Conservation (phyloP, 1,140 invertebrate species). For the Ctenoplectra terminalis region DNA sequence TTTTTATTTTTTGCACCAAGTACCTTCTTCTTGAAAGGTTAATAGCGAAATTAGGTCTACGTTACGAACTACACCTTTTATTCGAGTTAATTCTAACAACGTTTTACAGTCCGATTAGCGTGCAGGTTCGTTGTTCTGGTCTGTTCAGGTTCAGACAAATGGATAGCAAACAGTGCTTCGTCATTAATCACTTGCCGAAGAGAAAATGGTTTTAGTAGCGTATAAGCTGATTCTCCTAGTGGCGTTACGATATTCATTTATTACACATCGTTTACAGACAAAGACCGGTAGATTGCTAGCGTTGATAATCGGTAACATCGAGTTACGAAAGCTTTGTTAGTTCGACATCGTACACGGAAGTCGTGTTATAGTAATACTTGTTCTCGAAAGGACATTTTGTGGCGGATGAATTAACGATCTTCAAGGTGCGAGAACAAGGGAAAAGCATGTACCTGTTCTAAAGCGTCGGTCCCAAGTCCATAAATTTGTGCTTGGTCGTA, state of each 20-base stretch:
- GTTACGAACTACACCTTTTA: neutral
- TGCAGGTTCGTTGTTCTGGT: neutral
- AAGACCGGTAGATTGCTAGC: slow-evolving; percentile 26
- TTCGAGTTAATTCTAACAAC: slow-evolving; percentile 6
- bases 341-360: slow-evolving; percentile 21
- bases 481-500: slow-evolving; percentile 70
- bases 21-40: neutral
- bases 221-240: slow-evolving; percentile 28
- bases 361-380: no score
- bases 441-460: slow-evolving; percentile 41
- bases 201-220: slow-evolving; percentile 35
- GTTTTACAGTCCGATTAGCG: slow-evolving; percentile 19
- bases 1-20: neutral
- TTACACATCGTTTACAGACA: slow-evolving; percentile 70
- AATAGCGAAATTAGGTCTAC: neutral
- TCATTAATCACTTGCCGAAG: slow-evolving; percentile 68
- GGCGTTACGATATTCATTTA: slow-evolving; percentile 64
- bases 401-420: slow-evolving; percentile 11
- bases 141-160: slow-evolving; percentile 55
- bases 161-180: slow-evolving; percentile 48
- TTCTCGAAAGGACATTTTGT: neutral
- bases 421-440: slow-evolving; percentile 30
- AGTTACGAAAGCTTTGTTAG: slow-evolving; percentile 36
- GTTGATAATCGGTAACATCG: slow-evolving; percentile 64
- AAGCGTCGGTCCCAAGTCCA: slow-evolving; percentile 58